phyloP scores from a whole-genome alignment of 2,797 vertebrate genomes.

The Sebastes hubbsi region DNA sequence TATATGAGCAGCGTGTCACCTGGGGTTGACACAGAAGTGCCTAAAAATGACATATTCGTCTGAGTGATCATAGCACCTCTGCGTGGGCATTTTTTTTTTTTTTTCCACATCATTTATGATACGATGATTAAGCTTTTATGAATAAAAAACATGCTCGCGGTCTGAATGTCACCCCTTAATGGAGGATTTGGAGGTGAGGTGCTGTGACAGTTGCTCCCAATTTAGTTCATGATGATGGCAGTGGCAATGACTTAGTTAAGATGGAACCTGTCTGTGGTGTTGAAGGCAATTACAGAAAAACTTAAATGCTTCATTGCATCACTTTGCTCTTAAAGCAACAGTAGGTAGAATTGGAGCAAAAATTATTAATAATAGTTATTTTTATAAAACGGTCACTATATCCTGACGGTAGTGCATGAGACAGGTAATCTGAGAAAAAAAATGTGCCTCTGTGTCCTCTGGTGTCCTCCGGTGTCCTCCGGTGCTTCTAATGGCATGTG shows the following conservation, averaged over 20 bases:
- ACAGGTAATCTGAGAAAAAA: no score
- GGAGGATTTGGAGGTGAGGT: constrained; percentile 6
- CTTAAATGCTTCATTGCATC: background rate
- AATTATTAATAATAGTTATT: no score
- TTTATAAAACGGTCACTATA: no score
- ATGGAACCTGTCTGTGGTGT: constrained; percentile 16
- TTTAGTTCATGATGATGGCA: constrained; percentile 11
- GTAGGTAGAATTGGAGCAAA: no score
- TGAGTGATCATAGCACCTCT: background rate
- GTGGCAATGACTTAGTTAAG: constrained; percentile 25
- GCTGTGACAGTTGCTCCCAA: background rate
- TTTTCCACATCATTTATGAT: background rate
- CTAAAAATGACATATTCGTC: background rate
- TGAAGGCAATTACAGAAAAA: constrained; percentile 1
- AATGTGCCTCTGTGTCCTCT: no score
- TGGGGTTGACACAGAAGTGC: background rate
- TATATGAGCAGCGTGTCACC: constrained; percentile 14
- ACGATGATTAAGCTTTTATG: constrained; percentile 6
- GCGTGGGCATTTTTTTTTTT: background rate
- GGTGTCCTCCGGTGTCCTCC: no score
- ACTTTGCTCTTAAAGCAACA: background rate
- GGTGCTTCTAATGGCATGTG: no score
- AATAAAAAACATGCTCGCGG: background rate
- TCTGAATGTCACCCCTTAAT: background rate
- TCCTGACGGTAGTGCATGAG: no score